Conservation (phyloP, 2,113 vertebrate genomes). For the Chaetops frenatus region DNA sequence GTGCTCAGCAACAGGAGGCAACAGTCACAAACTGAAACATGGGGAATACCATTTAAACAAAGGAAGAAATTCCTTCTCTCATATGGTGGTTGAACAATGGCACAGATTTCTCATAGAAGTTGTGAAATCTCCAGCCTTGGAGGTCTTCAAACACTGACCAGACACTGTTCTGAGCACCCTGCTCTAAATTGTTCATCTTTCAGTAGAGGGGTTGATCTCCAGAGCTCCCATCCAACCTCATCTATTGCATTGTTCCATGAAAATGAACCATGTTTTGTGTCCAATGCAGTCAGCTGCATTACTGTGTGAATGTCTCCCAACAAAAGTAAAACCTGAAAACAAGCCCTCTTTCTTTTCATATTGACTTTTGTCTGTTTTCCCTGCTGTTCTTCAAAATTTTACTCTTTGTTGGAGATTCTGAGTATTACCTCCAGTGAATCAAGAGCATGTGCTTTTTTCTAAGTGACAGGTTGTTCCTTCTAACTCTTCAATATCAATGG, state of each 20-base stretch:
- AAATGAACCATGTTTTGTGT: not conserved
- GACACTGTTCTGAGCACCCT: not conserved
- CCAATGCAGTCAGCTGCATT: not conserved
- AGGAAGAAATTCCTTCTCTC: not conserved
- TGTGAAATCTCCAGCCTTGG: not conserved
- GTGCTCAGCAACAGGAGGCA: not conserved
- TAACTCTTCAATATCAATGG: not conserved
- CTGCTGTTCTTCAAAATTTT: not conserved
- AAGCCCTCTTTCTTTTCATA: not conserved
- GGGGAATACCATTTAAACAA: not conserved
- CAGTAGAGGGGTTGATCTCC: not conserved
- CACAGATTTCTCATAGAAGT: not conserved
- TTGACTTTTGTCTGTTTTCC: not conserved
- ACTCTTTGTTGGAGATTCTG: not conserved
- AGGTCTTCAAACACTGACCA: not conserved
- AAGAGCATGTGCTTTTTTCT: not conserved
- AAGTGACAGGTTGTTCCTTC: not conserved
- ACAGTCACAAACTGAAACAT: not conserved
- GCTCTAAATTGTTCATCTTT: not conserved
- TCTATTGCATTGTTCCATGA: not conserved
- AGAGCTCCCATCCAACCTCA: not conserved
- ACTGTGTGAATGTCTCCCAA: not conserved
- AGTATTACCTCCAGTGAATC: not conserved
- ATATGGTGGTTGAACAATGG: not conserved
- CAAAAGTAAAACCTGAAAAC: not conserved